Conservation (phyloP, 1,140 invertebrate species). For the Asbolus verrucosus region DNA sequence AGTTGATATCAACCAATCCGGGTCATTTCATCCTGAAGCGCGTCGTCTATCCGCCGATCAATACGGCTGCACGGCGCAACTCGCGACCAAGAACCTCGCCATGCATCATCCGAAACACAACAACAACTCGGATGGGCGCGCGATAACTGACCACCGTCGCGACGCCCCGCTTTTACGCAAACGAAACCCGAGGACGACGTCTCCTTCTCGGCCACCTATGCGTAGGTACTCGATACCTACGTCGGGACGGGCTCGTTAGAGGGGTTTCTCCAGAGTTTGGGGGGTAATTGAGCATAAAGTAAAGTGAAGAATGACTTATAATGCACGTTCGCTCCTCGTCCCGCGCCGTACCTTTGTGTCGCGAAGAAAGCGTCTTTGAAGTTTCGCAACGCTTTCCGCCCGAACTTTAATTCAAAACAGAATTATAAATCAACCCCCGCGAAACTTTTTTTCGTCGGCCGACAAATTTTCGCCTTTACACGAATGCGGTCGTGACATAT, state of each 20-base stretch:
- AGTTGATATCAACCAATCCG: constrained; percentile 60
- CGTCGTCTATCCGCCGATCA: constrained; percentile 49
- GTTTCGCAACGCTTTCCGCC: constrained; percentile 37
- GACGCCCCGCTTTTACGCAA: neutral
- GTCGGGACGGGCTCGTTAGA: constrained; percentile 40
- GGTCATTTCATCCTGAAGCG: constrained; percentile 58
- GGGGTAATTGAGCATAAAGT: constrained; percentile 49
- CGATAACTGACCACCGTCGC: constrained; percentile 18
- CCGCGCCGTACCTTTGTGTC: too few relatives aligned
- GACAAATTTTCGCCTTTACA: constrained; percentile 43
- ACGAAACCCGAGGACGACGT: too few relatives aligned
- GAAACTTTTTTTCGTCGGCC: constrained; percentile 25
- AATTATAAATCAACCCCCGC: constrained; percentile 41
- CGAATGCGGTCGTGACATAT: constrained; percentile 49
- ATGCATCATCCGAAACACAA: constrained; percentile 45
- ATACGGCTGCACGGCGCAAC: constrained; percentile 53
- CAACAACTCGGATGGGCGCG: constrained; percentile 6
- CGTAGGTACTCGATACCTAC: too few relatives aligned
- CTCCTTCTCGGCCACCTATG: too few relatives aligned
- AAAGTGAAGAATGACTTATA: constrained; percentile 50
- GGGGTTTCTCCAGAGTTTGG: constrained; percentile 17
- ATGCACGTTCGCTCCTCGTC: constrained; percentile 4
- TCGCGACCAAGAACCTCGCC: constrained; percentile 40
- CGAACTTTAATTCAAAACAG: constrained; percentile 46
- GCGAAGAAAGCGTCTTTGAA: constrained; percentile 27